phyloP scores from a whole-genome alignment of 2,888 invertebrate genomes.

The Plemyria rubiginata region DNA sequence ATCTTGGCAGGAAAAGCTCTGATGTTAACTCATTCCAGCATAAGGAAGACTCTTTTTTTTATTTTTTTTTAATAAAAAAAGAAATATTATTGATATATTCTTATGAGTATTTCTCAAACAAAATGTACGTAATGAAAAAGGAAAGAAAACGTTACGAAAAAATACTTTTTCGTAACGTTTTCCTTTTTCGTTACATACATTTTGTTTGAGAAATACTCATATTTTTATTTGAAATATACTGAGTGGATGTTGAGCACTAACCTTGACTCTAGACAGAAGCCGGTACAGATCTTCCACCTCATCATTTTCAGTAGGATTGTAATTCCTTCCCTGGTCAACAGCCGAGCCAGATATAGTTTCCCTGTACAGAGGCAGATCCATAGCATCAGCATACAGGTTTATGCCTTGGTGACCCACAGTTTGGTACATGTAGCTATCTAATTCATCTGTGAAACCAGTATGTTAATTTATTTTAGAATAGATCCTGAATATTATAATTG shows the following conservation, averaged over 20 bases:
- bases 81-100: too few relatives aligned
- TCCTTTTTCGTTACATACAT: too few relatives aligned
- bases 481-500: too few relatives aligned
- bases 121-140: too few relatives aligned
- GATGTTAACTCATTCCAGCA: too few relatives aligned
- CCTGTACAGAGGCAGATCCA: constrained; percentile 95
- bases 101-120: too few relatives aligned
- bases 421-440: constrained; percentile 99
- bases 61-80: too few relatives aligned
- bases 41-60: too few relatives aligned
- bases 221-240: not conserved
- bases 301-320: constrained; percentile 92
- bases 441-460: constrained; percentile 86
- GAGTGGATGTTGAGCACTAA: constrained; percentile 52
- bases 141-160: too few relatives aligned
- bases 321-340: constrained; percentile 90
- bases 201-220: too few relatives aligned
- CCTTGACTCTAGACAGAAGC: constrained; percentile 91
- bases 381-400: constrained; percentile 95
- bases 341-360: constrained; percentile 93
- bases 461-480: not conserved
- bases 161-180: too few relatives aligned
- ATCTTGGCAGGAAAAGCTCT: too few relatives aligned
- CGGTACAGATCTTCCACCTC: constrained; percentile 98
- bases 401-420: constrained; percentile 99